These are phyloP conservation scores for Diplosoma virens DNA, from an alignment of 23 tunicate species.

Conservation along the genomic window DNA sequence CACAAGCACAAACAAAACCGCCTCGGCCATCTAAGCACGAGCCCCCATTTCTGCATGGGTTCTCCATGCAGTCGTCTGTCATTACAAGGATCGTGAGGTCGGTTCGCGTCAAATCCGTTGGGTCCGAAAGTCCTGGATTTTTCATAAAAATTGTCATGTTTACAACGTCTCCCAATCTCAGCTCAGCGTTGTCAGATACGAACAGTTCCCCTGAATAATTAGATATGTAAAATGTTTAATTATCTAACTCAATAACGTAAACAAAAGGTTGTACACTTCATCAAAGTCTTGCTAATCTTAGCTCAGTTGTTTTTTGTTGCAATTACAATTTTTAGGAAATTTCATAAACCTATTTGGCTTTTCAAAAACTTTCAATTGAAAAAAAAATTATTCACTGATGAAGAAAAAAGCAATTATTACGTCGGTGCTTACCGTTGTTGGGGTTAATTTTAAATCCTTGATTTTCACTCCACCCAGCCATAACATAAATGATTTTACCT, in stretches of 20 bases:
- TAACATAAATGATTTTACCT: constrained; percentile 34
- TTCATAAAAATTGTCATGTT: constrained; percentile 42
- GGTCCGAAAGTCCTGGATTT: constrained; percentile 44
- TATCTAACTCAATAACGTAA: no score
- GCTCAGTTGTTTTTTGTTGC: no score
- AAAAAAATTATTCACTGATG: no score
- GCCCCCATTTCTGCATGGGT: constrained; percentile 68
- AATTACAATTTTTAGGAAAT: background rate
- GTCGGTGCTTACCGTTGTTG: constrained; percentile 35
- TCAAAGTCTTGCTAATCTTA: no score
- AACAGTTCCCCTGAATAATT: constrained; percentile 47
- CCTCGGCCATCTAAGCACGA: constrained; percentile 41
- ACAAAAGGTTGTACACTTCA: no score
- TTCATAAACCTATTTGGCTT: background rate
- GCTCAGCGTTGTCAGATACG: constrained; percentile 12
- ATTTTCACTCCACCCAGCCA: constrained; percentile 44
- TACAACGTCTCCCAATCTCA: constrained; percentile 41
- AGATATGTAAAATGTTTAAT: no score
- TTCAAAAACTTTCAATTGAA: background rate
- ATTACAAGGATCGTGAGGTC: constrained; percentile 20
- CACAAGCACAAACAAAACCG: constrained; percentile 39
- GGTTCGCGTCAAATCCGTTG: constrained; percentile 9
- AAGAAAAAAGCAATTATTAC: no score
- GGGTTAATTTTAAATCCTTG: constrained; percentile 30
- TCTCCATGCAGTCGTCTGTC: constrained; percentile 52